A percentile compares a stretch with the other conserved stretches of the same genome.
Evolutionary conservation across 2,797 vertebrate species (phyloP).

Genomic region (Schizopygopsis pylzovi): DNA sequence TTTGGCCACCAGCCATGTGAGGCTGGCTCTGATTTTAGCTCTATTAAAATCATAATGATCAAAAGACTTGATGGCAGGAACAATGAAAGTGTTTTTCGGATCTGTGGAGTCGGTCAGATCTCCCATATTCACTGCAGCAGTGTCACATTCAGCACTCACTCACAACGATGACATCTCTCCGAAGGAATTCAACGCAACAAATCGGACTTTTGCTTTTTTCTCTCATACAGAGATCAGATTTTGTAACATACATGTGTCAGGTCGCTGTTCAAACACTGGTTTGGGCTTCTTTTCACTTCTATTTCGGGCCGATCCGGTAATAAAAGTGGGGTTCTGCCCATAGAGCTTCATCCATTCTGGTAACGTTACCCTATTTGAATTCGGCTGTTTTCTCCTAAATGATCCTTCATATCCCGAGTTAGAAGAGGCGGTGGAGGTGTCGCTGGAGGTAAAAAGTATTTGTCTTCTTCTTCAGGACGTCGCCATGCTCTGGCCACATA

Average conservation of each 20-base stretch:
- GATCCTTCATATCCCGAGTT: conserved; percentile 48
- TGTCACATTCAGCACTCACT: conserved; percentile 54
- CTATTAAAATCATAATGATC: conserved; percentile 95
- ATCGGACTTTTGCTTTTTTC: conserved; percentile 43
- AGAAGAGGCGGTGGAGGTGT: conserved; percentile 40
- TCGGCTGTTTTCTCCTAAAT: conserved; percentile 60
- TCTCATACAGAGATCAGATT: neutral
- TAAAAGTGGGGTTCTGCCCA: conserved; percentile 60
- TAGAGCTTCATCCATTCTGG: conserved; percentile 75
- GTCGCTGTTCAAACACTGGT: neutral
- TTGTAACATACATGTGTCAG: conserved; percentile 32
- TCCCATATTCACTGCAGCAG: conserved; percentile 81
- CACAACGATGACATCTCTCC: conserved; percentile 72
- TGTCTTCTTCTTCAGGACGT: conserved; percentile 37
- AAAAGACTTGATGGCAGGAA: conserved; percentile 91
- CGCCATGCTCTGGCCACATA: conserved; percentile 54
- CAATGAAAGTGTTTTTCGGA: conserved; percentile 85
- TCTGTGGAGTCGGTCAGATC: conserved; percentile 86
- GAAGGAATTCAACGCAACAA: conserved; percentile 66
- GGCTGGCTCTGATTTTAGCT: conserved; percentile 93
- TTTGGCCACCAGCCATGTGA: conserved; percentile 95
- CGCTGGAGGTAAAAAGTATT: conserved; percentile 58
- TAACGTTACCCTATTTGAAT: conserved; percentile 59
- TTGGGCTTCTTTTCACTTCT: conserved; percentile 47
- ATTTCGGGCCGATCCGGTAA: conserved; percentile 55